Conservation (phyloP, 64 coral and sea anemone species). For the Pocillopora verrucosa region DNA sequence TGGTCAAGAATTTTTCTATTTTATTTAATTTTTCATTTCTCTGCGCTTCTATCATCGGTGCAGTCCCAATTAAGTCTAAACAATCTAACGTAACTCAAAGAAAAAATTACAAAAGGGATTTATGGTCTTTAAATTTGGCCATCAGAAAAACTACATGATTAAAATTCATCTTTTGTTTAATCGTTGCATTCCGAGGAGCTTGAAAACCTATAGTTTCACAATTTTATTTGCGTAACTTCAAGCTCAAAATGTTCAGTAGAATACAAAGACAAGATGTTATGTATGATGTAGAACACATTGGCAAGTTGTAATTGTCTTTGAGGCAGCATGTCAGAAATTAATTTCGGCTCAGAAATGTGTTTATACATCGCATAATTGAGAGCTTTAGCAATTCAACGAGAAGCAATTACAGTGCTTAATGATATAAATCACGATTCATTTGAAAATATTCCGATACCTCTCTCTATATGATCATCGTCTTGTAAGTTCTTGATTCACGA, state of each 20-base stretch:
- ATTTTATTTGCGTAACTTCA: background rate
- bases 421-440: slow-evolving; percentile 1
- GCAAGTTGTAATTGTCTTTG: background rate
- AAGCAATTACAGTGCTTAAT: slow-evolving; percentile 8
- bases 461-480: background rate
- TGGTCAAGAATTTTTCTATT: background rate
- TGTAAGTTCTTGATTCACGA: background rate
- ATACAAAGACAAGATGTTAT: background rate
- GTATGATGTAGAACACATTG: background rate
- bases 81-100: background rate
- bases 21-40: slow-evolving; percentile 21
- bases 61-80: background rate
- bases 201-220: slow-evolving; percentile 7
- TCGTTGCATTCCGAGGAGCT: slow-evolving; percentile 11
- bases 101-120: slow-evolving; percentile 29
- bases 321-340: slow-evolving; percentile 29
- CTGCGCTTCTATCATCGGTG: background rate
- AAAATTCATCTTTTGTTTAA: slow-evolving; percentile 30
- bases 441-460: background rate
- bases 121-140: slow-evolving; percentile 1
- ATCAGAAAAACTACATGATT: background rate
- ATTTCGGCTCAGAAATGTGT: slow-evolving; percentile 20
- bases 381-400: slow-evolving; percentile 9
- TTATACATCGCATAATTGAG: slow-evolving; percentile 32
- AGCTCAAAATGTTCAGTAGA: background rate